These are phyloP conservation scores for Leuctra nigra DNA, from an alignment of 2,888 invertebrate species.

Conservation along the genomic window DNA sequence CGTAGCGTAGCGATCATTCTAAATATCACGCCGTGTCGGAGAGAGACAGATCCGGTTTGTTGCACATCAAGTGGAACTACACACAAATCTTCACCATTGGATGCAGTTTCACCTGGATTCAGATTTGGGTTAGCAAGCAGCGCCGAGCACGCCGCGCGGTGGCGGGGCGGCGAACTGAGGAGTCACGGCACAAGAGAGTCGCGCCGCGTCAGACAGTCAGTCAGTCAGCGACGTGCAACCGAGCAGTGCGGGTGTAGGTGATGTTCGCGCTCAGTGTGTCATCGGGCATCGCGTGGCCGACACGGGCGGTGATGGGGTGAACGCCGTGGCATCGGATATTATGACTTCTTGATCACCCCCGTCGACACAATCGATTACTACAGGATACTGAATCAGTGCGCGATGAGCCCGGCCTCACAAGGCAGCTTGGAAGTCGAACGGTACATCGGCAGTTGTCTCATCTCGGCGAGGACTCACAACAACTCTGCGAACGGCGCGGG, in stretches of 20 bases:
- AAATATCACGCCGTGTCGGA: constrained; percentile 13
- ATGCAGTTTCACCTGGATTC: constrained; percentile 26
- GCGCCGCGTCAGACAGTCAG: constrained; percentile 5
- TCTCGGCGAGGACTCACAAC: constrained; percentile 38
- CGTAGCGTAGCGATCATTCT: constrained; percentile 11
- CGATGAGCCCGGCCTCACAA: constrained; percentile 66
- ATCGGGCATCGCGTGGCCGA: background rate
- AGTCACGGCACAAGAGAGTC: constrained; percentile 15
- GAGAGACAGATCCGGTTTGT: constrained; percentile 16
- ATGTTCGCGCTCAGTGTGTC: background rate
- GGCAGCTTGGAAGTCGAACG: constrained; percentile 54
- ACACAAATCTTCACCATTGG: constrained; percentile 19
- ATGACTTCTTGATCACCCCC: too few relatives aligned
- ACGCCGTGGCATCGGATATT: background rate
- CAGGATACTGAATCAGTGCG: constrained; percentile 17
- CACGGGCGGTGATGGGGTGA: constrained; percentile 21
- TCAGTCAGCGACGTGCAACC: background rate
- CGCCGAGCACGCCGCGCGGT: constrained; percentile 9
- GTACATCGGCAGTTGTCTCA: constrained; percentile 56
- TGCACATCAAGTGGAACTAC: constrained; percentile 15
- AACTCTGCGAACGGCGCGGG: constrained; percentile 28
- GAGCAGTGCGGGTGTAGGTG: background rate
- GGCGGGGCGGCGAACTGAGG: constrained; percentile 9
- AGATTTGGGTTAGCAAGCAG: constrained; percentile 25
- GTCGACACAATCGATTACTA: constrained; percentile 14